Evolutionary conservation across 2,797 vertebrate species (phyloP).

Genomic region (Heteromormyrus szaboi): DNA sequence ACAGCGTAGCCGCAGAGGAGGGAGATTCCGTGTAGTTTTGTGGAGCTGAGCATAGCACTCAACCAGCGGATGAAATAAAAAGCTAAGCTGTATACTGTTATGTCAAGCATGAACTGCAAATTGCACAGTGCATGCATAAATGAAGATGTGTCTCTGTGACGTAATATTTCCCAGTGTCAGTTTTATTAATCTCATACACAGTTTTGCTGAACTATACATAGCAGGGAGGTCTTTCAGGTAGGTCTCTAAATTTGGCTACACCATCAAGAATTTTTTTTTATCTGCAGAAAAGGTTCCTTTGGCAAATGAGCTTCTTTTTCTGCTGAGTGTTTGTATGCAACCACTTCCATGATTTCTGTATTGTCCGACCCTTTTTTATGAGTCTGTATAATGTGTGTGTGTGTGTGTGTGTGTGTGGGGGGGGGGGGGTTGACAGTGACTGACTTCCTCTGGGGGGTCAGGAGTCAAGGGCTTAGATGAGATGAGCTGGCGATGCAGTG

Average conservation of each 20-base stretch:
- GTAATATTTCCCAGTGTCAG: not conserved
- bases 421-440: conserved; percentile 67
- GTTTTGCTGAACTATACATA: conserved; percentile 16
- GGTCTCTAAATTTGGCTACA: conserved; percentile 36
- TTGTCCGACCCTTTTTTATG: conserved; percentile 44
- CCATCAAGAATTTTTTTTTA: not conserved
- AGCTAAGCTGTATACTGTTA: not conserved
- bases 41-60: not conserved
- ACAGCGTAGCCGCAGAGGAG: not conserved
- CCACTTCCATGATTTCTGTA: conserved; percentile 14
- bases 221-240: conserved; percentile 34
- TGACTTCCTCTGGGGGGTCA: conserved; percentile 88
- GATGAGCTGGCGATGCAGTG: conserved; percentile 90
- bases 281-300: not conserved
- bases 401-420: too few relatives aligned
- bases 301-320: conserved; percentile 25
- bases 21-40: not conserved
- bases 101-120: not conserved
- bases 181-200: conserved; percentile 15
- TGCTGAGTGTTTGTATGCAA: not conserved
- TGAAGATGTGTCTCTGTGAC: not conserved
- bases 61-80: not conserved
- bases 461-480: conserved; percentile 88
- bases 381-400: conserved; percentile 40
- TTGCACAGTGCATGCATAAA: not conserved